Evolutionary conservation across 2,888 invertebrate species (phyloP).

Genomic region (Oeneis ivallda): DNA sequence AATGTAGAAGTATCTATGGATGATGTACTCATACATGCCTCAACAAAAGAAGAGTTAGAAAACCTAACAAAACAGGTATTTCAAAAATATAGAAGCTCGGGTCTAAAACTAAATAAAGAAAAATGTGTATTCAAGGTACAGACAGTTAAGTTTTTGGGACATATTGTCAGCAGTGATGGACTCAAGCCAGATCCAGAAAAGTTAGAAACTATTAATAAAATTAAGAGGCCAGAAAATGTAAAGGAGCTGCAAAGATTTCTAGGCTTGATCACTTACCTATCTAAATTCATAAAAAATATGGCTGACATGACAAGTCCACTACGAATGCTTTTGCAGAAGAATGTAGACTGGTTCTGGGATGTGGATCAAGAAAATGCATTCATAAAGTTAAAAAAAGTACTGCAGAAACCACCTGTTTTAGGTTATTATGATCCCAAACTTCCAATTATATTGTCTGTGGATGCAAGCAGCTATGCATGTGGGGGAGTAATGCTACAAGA

Average conservation of each 20-base stretch:
- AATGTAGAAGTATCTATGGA: conserved; percentile 31
- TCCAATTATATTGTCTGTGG: too few species aligned
- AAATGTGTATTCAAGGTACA: conserved; percentile 29
- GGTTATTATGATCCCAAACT: too few species aligned
- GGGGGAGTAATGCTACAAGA: too few species aligned
- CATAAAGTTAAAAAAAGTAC: too few species aligned
- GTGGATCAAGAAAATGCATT: too few species aligned
- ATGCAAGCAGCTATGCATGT: too few species aligned
- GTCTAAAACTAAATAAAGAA: conserved; percentile 33
- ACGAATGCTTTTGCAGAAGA: not conserved
- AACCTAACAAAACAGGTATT: conserved; percentile 25
- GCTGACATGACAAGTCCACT: conserved; percentile 4
- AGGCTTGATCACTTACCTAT: conserved; percentile 7
- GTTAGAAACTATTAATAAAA: conserved; percentile 14
- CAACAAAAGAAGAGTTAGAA: conserved; percentile 28
- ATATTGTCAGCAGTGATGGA: conserved; percentile 16
- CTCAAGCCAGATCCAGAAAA: conserved; percentile 1
- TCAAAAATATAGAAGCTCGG: conserved; percentile 26
- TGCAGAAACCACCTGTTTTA: too few species aligned
- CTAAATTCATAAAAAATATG: conserved; percentile 12
- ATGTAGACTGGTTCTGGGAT: too few species aligned
- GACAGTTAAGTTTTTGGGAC: conserved; percentile 26
- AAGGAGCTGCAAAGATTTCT: conserved; percentile 9
- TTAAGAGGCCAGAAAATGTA: conserved; percentile 10
- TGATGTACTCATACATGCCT: conserved; percentile 31